These are phyloP conservation scores for Xyliphius kryptos DNA, from an alignment of 2,113 vertebrate genomes.

Conservation along the genomic window DNA sequence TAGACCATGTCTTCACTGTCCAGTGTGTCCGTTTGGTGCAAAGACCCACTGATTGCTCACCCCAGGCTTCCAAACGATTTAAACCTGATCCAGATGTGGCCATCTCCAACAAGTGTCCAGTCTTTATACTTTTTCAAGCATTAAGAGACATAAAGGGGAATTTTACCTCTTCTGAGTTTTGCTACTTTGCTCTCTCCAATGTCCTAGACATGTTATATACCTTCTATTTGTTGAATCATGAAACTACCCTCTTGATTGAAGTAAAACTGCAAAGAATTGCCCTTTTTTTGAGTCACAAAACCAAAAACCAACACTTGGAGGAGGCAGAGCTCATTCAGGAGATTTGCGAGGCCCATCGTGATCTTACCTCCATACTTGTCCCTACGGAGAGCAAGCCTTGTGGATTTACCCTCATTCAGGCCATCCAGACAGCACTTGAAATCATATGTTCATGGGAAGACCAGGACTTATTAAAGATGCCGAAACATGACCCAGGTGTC, in stretches of 20 bases:
- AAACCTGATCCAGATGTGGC: constrained; percentile 68
- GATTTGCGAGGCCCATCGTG: constrained; percentile 70
- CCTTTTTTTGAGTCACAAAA: constrained; percentile 51
- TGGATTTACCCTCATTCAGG: constrained; percentile 57
- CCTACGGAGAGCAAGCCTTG: constrained; percentile 50
- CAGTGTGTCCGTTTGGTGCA: constrained; percentile 52
- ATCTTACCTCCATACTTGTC: constrained; percentile 54
- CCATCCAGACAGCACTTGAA: constrained; percentile 52
- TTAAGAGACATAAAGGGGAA: constrained; percentile 62
- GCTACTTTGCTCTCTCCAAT: constrained; percentile 71
- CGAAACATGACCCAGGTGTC: constrained; percentile 30
- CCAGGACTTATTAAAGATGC: constrained; percentile 54
- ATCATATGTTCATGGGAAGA: constrained; percentile 66
- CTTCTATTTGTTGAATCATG: constrained; percentile 45
- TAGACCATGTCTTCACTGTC: constrained; percentile 60
- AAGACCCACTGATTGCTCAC: constrained; percentile 44
- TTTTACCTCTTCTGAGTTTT: constrained; percentile 53
- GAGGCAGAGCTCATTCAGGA: constrained; percentile 48
- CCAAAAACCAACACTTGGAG: constrained; percentile 37
- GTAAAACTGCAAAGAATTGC: constrained; percentile 70
- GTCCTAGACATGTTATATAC: constrained; percentile 70
- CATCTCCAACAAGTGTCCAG: constrained; percentile 37
- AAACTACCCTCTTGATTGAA: constrained; percentile 49
- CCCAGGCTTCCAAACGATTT: constrained; percentile 77
- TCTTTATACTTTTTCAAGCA: constrained; percentile 62